Conservation (phyloP, 2,113 vertebrate genomes). For the Rattus norvegicus region DNA sequence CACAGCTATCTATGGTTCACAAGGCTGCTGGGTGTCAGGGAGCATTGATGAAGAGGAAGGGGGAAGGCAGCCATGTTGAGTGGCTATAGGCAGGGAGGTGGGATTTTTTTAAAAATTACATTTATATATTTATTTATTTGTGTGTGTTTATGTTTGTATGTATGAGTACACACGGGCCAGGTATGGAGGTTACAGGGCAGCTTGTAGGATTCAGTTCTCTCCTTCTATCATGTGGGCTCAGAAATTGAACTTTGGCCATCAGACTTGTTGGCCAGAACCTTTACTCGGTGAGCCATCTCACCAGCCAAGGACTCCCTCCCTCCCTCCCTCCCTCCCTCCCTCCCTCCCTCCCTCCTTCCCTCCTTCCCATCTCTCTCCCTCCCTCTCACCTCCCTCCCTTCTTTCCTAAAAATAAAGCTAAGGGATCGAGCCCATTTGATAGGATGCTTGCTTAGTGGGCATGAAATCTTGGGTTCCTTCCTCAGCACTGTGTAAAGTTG, state of each 20-base stretch:
- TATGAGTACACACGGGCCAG: not conserved
- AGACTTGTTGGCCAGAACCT: not conserved
- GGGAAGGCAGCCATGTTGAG: rapidly evolving
- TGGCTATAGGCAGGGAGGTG: not conserved
- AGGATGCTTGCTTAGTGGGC: not conserved
- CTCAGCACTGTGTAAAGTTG: not conserved
- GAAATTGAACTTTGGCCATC: not conserved
- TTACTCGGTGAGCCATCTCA: not conserved
- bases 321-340: too few species aligned
- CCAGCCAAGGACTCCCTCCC: not conserved
- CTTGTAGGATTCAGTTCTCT: not conserved
- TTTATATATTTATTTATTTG: not conserved
- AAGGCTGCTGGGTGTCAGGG: too few species aligned
- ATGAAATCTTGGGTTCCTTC: not conserved
- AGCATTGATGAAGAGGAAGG: not conserved
- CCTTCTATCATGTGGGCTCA: not conserved
- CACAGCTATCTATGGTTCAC: too few species aligned
- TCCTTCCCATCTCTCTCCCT: not conserved
- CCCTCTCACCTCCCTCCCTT: not conserved
- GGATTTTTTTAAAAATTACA: too few species aligned
- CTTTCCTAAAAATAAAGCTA: not conserved
- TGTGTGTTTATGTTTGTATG: not conserved
- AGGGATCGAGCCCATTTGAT: not conserved
- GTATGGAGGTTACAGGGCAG: not conserved
- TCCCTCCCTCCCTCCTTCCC: too few species aligned